Conservation (phyloP, 2,113 vertebrate genomes). For the Chascanopsetta lugubris region DNA sequence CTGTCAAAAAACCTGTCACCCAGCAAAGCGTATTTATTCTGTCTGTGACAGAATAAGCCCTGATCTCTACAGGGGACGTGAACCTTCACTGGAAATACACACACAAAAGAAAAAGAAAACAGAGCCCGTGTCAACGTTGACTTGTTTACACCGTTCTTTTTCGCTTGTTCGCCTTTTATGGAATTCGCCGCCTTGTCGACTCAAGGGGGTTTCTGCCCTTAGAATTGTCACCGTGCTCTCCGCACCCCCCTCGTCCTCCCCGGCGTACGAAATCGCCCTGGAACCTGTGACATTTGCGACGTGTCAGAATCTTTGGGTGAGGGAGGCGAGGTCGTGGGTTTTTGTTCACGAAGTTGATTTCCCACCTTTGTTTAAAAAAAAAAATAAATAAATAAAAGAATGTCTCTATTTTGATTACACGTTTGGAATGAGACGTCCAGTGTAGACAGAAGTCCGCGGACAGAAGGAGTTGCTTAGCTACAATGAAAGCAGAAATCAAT, state of each 20-base stretch:
- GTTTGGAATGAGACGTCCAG: constrained; percentile 23
- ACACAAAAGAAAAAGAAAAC: too few relatives aligned
- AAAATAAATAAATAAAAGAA: too few relatives aligned
- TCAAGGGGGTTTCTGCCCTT: background rate
- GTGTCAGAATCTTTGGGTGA: background rate
- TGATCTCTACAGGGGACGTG: constrained; percentile 2
- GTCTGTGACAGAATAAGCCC: constrained; percentile 3
- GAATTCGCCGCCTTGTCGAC: background rate
- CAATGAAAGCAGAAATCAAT: constrained; percentile 61
- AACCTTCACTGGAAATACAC: background rate
- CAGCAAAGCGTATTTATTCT: constrained; percentile 30
- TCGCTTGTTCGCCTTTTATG: background rate
- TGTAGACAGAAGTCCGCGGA: constrained; percentile 35
- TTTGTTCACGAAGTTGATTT: constrained; percentile 18
- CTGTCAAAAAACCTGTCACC: constrained; percentile 35
- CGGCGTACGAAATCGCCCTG: background rate
- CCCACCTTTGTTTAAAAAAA: constrained; percentile 14
- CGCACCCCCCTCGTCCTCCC: background rate
- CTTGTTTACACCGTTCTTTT: constrained; percentile 11
- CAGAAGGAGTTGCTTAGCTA: constrained; percentile 64
- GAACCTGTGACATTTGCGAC: constrained; percentile 21
- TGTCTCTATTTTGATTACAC: constrained; percentile 17
- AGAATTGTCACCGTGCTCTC: background rate
- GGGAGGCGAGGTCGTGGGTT: constrained; percentile 7
- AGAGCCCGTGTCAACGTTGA: background rate